A percentile compares a stretch with the other conserved stretches of the same genome.
Evolutionary conservation across 2,113 vertebrate genomes (phyloP).

Genomic region (Pheucticus melanocephalus): DNA sequence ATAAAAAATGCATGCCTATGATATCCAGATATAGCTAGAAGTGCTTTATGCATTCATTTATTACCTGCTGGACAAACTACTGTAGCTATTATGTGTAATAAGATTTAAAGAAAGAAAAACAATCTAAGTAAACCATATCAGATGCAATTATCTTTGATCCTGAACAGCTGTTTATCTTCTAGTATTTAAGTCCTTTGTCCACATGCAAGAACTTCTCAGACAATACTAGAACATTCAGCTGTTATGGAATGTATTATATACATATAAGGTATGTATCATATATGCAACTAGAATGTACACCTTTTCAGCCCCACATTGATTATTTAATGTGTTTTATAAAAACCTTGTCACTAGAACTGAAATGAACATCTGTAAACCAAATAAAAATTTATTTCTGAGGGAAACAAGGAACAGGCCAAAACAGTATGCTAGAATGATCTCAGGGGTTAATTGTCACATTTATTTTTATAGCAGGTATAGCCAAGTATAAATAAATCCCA

Average conservation of each 20-base stretch:
- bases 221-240: constrained; percentile 4
- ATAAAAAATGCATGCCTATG: constrained; percentile 77
- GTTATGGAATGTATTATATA: constrained; percentile 16
- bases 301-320: constrained; percentile 43
- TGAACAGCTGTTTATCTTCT: constrained; percentile 40
- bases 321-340: constrained; percentile 69
- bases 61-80: constrained; percentile 67
- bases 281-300: constrained; percentile 45
- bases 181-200: constrained; percentile 1
- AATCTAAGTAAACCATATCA: neutral
- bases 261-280: constrained; percentile 38
- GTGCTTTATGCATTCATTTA: constrained; percentile 72
- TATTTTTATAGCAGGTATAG: constrained; percentile 54
- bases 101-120: constrained; percentile 16
- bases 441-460: constrained; percentile 59
- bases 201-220: neutral
- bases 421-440: constrained; percentile 55
- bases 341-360: constrained; percentile 68
- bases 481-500: constrained; percentile 2
- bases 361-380: constrained; percentile 59
- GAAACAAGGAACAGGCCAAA: constrained; percentile 47
- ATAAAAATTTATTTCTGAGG: constrained; percentile 53
- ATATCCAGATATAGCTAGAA: constrained; percentile 62
- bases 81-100: constrained; percentile 58
- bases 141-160: constrained; percentile 2